These are phyloP conservation scores for Camponotus fellah DNA, from an alignment of 2,888 invertebrate species.

Conservation along the genomic window DNA sequence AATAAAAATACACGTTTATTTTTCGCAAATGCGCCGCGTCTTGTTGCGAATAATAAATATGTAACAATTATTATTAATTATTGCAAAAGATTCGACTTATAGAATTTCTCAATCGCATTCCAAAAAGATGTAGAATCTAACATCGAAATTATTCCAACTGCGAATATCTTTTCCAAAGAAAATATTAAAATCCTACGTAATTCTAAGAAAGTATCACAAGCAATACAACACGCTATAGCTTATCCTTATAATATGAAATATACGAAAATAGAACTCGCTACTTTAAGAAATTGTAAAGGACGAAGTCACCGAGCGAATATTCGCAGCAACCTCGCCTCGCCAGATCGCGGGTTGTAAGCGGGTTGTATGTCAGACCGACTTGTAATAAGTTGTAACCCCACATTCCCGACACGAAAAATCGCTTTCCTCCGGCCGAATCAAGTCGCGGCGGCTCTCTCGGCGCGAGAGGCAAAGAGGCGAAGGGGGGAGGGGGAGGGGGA, in stretches of 20 bases:
- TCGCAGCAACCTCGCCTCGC: background rate
- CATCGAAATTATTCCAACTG: background rate
- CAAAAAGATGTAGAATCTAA: background rate
- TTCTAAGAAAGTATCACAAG: background rate
- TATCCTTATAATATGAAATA: background rate
- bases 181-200: background rate
- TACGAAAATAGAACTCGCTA: background rate
- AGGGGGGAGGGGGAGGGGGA: background rate
- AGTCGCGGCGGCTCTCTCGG: slow-evolving; percentile 34
- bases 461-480: background rate
- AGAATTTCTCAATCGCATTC: background rate
- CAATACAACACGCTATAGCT: too few species aligned
- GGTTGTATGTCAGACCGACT: slow-evolving; percentile 33
- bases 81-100: background rate
- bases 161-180: background rate
- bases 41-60: background rate
- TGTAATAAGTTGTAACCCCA: slow-evolving; percentile 51
- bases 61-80: background rate
- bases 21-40: background rate
- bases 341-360: slow-evolving; percentile 15
- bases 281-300: slow-evolving; percentile 13
- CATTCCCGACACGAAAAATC: slow-evolving; percentile 52
- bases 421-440: slow-evolving; percentile 38
- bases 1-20: background rate
- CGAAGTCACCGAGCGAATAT: slow-evolving; percentile 1